phyloP scores from a whole-genome alignment of 2,888 invertebrate genomes.

The Macrosoma leucophasiata region DNA sequence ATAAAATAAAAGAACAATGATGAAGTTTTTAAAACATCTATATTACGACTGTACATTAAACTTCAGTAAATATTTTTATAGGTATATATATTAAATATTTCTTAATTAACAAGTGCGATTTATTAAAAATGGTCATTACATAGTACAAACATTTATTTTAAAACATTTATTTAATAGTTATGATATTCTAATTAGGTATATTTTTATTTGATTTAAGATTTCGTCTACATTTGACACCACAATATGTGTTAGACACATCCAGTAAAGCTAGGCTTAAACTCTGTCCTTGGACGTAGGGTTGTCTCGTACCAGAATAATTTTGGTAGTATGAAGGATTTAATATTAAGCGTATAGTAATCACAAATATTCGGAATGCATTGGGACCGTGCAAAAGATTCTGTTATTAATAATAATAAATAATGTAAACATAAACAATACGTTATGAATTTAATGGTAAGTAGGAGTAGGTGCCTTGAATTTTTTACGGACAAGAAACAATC shows the following conservation, averaged over 20 bases:
- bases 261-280: conserved; percentile 40
- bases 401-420: no score
- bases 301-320: conserved; percentile 13
- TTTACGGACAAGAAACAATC: no score
- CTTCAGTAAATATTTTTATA: conserved; percentile 6
- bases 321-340: conserved; percentile 24
- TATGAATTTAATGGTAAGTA: no score
- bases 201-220: no score
- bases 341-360: conserved; percentile 51
- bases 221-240: conserved; percentile 38
- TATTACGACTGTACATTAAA: conserved; percentile 4
- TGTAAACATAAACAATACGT: no score
- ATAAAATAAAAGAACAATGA: no score
- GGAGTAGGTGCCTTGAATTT: no score
- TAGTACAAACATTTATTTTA: conserved; percentile 20
- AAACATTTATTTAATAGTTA: conserved; percentile 35
- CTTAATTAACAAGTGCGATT: conserved; percentile 34
- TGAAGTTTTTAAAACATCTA: no score
- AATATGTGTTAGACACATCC: conserved; percentile 25
- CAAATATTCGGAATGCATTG: conserved; percentile 38
- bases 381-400: no score
- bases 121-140: conserved; percentile 37
- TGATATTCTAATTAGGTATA: conserved; percentile 18
- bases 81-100: conserved; percentile 17
- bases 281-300: conserved; percentile 27